Evolutionary conservation across 2,113 vertebrate species (phyloP), one percentile per base, ranked within the genome.

Genomic region (Paramormyrops kingsleyae): DNA sequence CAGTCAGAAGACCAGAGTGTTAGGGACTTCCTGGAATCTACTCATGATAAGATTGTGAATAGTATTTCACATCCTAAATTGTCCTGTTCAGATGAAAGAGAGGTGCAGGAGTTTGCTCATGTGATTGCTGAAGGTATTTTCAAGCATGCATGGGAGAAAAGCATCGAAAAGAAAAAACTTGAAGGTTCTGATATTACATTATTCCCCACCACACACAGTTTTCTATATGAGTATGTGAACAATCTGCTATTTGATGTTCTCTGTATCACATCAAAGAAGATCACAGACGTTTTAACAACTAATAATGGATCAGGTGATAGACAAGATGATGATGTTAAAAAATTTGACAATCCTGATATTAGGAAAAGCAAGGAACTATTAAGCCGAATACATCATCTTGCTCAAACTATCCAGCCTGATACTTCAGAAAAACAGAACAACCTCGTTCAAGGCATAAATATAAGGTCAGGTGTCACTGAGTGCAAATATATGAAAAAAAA

Each of bases 61-160:
- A 96, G 95, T 0, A 95, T 96, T 87, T 96, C 96, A 10, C 96
- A 94, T 90, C 95, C 97, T 44, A 96, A 87, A 90, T 93, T 94
- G 88, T 90, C 94, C 9, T 93, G 87, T 86, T 90, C 94, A 15
- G 96, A 96, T 88, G 96, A 96, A 89, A 92, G 91, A 17, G 94
- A 94, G 53, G 93, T 95, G 74, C 96, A 97, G 49, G 97, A 98
- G 52, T 94, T 99, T 70, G 97, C 97, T 0, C 97, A 97, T 88
- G 97, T 97, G 90, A 92, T 99, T 90, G 97, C 98, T 70, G 97
- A 95, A 91, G 95, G 96, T 88, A 96, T 99, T 77, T 96, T 99
- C 74, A 97, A 96, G 24, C 97, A 98, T 91, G 97, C 97, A 83
- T 91, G 97, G 24, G 97, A 98, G 70, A 97, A 98, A 91, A 96